Base-by-base conservation (phyloP, 2,113 vertebrate genomes). In the Terrapene triunguis region DNA sequence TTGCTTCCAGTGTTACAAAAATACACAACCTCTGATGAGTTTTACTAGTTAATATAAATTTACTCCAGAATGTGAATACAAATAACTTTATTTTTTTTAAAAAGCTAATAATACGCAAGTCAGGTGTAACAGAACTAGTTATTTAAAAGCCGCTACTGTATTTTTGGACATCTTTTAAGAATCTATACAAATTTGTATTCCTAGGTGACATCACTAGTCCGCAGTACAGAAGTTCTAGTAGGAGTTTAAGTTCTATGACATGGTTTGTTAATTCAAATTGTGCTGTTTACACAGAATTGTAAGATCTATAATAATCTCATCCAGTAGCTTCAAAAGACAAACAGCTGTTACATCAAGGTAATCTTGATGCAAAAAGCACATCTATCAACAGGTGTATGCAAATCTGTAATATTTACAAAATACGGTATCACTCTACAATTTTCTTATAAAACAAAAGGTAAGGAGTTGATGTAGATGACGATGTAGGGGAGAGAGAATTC, bases 401-500 rank as follows among this genome's bases (percentile, higher is more conserved):
- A 95, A 94, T 94, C 90, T 95, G 74, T 84, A 97, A 82, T 98
- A 98, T 98, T 96, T 98, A 98, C 96, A 97, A 97, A 97, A 94
- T 95, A 96, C 78, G 95, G 93, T 35, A 88, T 98, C 94, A 98
- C 94, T 98, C 98, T 98, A 97, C 96, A 98, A 98, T 98, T 96
- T 98, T 98, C 94, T 99, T 99, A 98, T 99, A 99, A 98, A 99
- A 99, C 74, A 99, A 98, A 90, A 99, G 98, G 96, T 99, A 99
- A 17, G 99, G 99, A 48, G 99, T 99, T 24, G 99, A 99, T 2
- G 99, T 99, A 27, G 99, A 99, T 19, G 98, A 98, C 0, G 98
- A 99, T 8, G 99, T 98, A 0, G 99, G 99, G 59, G 99, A 99
- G 89, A 99, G 99, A 50, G 99, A 98, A 96, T 98, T 99, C 91